Percentiles rank a stretch among this genome's conserved stretches.
Evolutionary conservation across 1,140 invertebrate species (phyloP).

Genomic region (Diorhabda sublineata): DNA sequence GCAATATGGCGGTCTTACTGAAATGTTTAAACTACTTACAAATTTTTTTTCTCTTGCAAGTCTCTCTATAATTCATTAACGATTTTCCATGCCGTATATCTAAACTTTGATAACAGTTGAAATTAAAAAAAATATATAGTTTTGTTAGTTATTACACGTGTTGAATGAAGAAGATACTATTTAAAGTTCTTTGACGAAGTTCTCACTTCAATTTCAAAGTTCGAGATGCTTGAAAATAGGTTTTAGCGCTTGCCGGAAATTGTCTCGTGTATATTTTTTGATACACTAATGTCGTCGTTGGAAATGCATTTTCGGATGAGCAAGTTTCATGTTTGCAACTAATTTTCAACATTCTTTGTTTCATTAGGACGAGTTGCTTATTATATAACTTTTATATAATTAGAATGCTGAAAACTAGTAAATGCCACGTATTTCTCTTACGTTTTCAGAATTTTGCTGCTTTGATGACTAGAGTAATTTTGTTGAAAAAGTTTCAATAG

Average conservation of each 20-base stretch:
- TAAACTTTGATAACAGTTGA: no score
- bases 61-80: no score
- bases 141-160: no score
- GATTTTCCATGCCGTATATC: no score
- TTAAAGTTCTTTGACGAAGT: neutral
- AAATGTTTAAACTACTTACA: no score
- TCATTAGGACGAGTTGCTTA: neutral
- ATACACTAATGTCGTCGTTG: neutral
- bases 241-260: constrained; percentile 2
- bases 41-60: no score
- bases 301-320: neutral
- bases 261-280: constrained; percentile 3
- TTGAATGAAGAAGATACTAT: neutral
- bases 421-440: neutral
- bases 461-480: neutral
- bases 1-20: no score
- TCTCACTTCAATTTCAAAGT: neutral
- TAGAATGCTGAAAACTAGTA: neutral
- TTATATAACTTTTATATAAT: constrained; percentile 1
- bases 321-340: constrained; percentile 2
- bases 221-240: constrained; percentile 2
- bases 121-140: no score
- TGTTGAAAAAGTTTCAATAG: neutral
- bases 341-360: constrained; percentile 3
- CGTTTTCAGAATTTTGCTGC: neutral